Percentiles rank a stretch among this genome's conserved stretches.
These are phyloP conservation scores for Celastrina argiolus DNA, from an alignment of 2,888 invertebrate genomes.

Conservation along the genomic window DNA sequence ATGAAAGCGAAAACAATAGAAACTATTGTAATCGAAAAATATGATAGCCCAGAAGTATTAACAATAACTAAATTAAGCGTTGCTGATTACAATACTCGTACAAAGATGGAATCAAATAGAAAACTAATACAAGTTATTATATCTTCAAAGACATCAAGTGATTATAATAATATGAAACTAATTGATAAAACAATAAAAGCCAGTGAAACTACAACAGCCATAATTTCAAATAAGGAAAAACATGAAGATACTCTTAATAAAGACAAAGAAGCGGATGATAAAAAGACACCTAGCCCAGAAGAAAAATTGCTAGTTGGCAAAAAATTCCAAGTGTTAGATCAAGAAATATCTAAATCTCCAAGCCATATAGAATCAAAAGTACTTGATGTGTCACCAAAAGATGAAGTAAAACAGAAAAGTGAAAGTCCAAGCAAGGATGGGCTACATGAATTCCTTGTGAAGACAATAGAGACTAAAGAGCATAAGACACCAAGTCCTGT, in stretches of 20 bases:
- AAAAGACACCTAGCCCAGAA: slow-evolving; percentile 24
- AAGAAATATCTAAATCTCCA: too few relatives aligned
- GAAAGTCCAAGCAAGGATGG: background rate
- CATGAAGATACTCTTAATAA: background rate
- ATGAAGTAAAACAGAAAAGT: background rate
- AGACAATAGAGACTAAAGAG: background rate
- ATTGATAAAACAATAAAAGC: background rate
- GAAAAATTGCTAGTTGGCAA: background rate
- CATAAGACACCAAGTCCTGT: background rate
- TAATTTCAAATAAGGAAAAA: too few relatives aligned
- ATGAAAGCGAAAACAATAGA: slow-evolving; percentile 21
- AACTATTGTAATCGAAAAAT: background rate
- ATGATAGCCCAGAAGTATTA: background rate
- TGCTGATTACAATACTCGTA: slow-evolving; percentile 30
- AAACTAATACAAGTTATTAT: slow-evolving; percentile 29
- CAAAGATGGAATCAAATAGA: slow-evolving; percentile 27
- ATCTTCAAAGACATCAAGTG: slow-evolving; percentile 22
- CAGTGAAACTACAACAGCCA: too few relatives aligned
- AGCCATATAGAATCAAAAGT: background rate
- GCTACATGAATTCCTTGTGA: too few relatives aligned
- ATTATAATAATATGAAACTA: background rate
- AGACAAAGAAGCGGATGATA: background rate
- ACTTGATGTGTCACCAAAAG: background rate
- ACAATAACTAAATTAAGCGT: slow-evolving; percentile 22
- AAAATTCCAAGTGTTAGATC: too few relatives aligned